A percentile compares a stretch with the other conserved stretches of the same genome.
phyloP scores from a whole-genome alignment of 2,888 invertebrate genomes.

The Phymatocera aterrima region DNA sequence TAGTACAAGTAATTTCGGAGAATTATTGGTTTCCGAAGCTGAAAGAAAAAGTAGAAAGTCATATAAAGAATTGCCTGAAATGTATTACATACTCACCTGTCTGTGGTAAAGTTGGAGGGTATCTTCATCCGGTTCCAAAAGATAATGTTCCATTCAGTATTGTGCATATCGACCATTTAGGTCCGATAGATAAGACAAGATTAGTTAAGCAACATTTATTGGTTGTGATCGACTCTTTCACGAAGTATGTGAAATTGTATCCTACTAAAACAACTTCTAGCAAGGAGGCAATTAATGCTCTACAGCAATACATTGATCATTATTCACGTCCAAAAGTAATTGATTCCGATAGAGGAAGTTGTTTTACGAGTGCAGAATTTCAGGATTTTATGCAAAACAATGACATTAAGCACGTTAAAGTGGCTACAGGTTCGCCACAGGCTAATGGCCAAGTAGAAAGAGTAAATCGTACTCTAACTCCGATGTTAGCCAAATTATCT shows the following conservation, averaged over 20 bases:
- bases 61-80: constrained; percentile 52
- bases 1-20: constrained; percentile 28
- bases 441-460: constrained; percentile 58
- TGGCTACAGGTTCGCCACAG: too few relatives aligned
- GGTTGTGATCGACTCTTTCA: constrained; percentile 49
- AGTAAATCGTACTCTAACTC: constrained; percentile 50
- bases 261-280: constrained; percentile 44
- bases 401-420: constrained; percentile 49
- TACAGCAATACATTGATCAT: constrained; percentile 46
- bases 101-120: constrained; percentile 49
- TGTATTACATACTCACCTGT: constrained; percentile 50
- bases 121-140: constrained; percentile 50
- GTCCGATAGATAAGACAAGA: constrained; percentile 30
- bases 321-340: constrained; percentile 49
- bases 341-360: constrained; percentile 52
- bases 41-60: constrained; percentile 41
- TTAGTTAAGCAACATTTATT: constrained; percentile 49
- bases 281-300: constrained; percentile 47
- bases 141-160: constrained; percentile 51
- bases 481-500: constrained; percentile 48
- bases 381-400: constrained; percentile 49
- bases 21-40: constrained; percentile 52
- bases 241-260: constrained; percentile 47
- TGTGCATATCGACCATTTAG: constrained; percentile 53
- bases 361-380: constrained; percentile 55